phyloP scores from a whole-genome alignment of 2,797 vertebrate species.

The Gastrophryne carolinensis region DNA sequence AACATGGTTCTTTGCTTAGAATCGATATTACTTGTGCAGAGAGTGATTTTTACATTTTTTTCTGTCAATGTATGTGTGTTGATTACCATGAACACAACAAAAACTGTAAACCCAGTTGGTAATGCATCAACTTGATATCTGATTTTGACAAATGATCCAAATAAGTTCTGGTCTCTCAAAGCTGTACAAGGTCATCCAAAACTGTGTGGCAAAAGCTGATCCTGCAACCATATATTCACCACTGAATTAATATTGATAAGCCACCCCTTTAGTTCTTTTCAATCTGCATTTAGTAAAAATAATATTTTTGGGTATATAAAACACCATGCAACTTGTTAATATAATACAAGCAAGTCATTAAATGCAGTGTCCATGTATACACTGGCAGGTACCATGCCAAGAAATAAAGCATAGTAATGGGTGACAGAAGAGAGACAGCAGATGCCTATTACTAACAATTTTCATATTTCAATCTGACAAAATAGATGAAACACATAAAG shows the following conservation, averaged over 20 bases:
- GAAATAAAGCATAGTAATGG: constrained; percentile 5
- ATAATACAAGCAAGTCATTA: constrained; percentile 13
- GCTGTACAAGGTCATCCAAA: background rate
- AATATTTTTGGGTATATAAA: background rate
- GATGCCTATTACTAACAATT: constrained; percentile 70
- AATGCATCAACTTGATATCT: constrained; percentile 4
- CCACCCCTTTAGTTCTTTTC: background rate
- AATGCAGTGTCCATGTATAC: background rate
- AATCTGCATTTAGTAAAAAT: too few species aligned
- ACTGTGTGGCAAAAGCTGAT: background rate
- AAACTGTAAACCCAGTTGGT: background rate
- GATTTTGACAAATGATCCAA: background rate
- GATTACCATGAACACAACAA: background rate
- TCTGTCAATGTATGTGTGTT: constrained; percentile 3
- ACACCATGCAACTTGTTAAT: background rate
- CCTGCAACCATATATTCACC: too few species aligned
- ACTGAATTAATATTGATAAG: background rate
- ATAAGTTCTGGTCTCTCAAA: constrained; percentile 9
- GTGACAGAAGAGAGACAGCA: constrained; percentile 56
- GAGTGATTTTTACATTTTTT: too few species aligned
- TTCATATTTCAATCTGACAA: constrained; percentile 80
- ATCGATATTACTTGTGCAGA: too few species aligned
- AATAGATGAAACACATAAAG: constrained; percentile 77
- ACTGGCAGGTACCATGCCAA: background rate
- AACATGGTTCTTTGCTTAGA: too few species aligned